A percentile compares a stretch with the other conserved stretches of the same genome.
Evolutionary conservation across 2,797 vertebrate species (phyloP).

Genomic region (Propithecus perrieri): DNA sequence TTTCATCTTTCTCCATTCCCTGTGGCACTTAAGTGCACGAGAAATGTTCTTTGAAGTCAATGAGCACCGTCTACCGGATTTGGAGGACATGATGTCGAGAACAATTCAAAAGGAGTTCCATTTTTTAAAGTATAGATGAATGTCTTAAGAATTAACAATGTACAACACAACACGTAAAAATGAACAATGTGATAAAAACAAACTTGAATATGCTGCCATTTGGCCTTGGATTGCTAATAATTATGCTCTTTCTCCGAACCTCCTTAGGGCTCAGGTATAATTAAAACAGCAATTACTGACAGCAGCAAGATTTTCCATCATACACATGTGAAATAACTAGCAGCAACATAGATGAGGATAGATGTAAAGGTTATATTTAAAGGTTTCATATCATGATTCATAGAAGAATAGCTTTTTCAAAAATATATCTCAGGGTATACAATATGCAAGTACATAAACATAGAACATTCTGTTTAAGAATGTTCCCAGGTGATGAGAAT

Average conservation of each 20-base stretch:
- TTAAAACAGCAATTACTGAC: conserved; percentile 42
- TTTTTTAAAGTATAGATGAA: conserved; percentile 16
- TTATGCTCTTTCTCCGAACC: conserved; percentile 13
- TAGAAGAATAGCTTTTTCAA: neutral
- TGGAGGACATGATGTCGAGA: neutral
- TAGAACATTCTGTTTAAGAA: neutral
- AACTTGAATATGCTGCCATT: neutral
- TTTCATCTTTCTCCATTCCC: conserved; percentile 60
- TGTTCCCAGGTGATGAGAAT: neutral
- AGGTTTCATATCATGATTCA: neutral
- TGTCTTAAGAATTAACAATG: conserved; percentile 16
- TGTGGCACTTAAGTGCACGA: conserved; percentile 14
- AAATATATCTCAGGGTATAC: neutral
- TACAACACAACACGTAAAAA: conserved; percentile 16
- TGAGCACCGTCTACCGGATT: neutral
- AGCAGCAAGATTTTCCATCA: conserved; percentile 23
- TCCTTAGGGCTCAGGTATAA: conserved; percentile 4
- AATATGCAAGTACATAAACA: neutral
- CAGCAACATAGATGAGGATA: neutral
- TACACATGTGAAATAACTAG: conserved; percentile 13
- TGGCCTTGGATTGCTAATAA: conserved; percentile 16
- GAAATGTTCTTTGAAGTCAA: conserved; percentile 52
- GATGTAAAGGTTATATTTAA: neutral
- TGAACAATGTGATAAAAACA: conserved; percentile 1
- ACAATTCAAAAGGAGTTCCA: conserved; percentile 27